A percentile compares a stretch with the other conserved stretches of the same genome.
phyloP scores from a whole-genome alignment of 2,797 vertebrate species.

The Molossus molossus region DNA sequence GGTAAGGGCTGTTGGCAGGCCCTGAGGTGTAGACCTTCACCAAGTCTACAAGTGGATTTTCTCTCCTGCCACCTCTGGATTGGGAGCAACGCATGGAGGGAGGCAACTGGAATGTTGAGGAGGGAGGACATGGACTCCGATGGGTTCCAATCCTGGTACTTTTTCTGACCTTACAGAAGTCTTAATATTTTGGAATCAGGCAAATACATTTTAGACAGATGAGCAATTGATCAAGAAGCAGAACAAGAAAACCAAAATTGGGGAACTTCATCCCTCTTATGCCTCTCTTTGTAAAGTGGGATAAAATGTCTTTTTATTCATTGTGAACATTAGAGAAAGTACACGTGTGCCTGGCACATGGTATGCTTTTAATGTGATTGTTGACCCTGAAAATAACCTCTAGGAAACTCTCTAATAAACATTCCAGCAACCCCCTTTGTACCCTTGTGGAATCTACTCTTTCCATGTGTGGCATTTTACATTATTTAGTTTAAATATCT shows the following conservation, averaged over 20 bases:
- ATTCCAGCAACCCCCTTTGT: not conserved
- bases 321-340: not conserved
- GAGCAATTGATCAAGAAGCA: conserved; percentile 1
- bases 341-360: not conserved
- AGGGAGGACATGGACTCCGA: not conserved
- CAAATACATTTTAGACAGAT: not conserved
- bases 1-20: not conserved
- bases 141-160: not conserved
- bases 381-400: conserved; percentile 11
- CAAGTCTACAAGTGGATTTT: not conserved
- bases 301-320: not conserved
- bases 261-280: not conserved
- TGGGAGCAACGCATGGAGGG: not conserved
- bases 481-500: not conserved
- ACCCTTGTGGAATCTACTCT: not conserved
- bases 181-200: not conserved
- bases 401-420: not conserved
- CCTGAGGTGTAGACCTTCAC: not conserved
- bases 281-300: not conserved
- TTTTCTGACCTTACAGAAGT: not conserved
- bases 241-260: conserved; percentile 5
- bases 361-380: not conserved
- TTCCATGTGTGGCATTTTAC: conserved; percentile 6
- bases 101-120: not conserved
- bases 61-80: not conserved